phyloP scores from a whole-genome alignment of 2,797 vertebrate species.

The Cuniculus paca region DNA sequence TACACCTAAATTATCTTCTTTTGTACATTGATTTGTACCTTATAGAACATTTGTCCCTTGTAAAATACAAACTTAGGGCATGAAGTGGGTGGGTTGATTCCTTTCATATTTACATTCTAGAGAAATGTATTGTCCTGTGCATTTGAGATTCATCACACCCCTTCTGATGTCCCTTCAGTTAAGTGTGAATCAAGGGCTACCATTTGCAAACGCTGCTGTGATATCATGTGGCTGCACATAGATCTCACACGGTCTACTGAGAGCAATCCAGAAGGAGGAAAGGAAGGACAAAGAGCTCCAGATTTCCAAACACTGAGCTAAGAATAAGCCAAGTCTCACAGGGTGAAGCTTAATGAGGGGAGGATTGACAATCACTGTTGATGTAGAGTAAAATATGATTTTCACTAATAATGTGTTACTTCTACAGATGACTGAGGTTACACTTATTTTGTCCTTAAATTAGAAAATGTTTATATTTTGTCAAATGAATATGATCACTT shows the following conservation, averaged over 20 bases:
- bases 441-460: not conserved
- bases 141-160: not conserved
- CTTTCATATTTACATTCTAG: not conserved
- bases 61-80: not conserved
- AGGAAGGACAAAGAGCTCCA: not conserved
- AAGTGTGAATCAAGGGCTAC: not conserved
- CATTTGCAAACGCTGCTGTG: not conserved
- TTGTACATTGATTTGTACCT: not conserved
- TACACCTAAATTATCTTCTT: not conserved
- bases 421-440: not conserved
- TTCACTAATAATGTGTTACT: not conserved
- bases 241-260: not conserved
- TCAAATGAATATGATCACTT: not conserved
- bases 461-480: not conserved
- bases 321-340: not conserved
- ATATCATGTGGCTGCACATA: not conserved
- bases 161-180: not conserved
- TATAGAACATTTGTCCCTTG: not conserved
- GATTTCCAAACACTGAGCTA: not conserved
- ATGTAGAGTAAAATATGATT: not conserved
- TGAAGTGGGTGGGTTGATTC: not conserved
- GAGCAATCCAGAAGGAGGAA: not conserved
- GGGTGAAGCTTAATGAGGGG: not conserved
- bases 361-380: not conserved
- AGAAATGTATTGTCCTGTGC: not conserved